Evolutionary conservation across 2,888 invertebrate species (phyloP).

Genomic region (Coremacera marginata): DNA sequence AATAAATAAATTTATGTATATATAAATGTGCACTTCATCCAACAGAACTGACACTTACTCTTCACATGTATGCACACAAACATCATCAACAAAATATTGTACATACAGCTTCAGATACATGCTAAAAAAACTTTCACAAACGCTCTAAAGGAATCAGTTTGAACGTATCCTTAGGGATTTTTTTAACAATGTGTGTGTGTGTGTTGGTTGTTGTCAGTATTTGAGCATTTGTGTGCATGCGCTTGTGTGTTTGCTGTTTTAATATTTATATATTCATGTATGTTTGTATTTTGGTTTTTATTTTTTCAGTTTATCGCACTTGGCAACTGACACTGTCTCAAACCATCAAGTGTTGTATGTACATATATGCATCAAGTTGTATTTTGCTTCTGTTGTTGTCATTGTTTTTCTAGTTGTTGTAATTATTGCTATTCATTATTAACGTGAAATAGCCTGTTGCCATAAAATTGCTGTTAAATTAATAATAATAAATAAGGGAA

Average conservation of each 20-base stretch:
- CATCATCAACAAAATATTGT: background rate
- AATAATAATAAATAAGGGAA: conserved; percentile 22
- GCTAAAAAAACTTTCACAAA: background rate
- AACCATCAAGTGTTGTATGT: conserved; percentile 18
- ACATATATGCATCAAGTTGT: background rate
- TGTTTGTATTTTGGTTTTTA: background rate
- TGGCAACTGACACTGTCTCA: background rate
- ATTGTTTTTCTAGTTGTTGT: background rate
- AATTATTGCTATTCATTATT: background rate
- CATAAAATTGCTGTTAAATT: conserved; percentile 31
- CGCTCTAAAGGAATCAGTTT: background rate
- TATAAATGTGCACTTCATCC: conserved; percentile 1
- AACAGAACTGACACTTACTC: conserved; percentile 12
- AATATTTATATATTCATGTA: background rate
- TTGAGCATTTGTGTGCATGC: background rate
- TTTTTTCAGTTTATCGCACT: background rate
- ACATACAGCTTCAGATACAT: background rate
- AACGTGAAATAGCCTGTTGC: conserved; percentile 16
- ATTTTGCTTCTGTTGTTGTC: background rate
- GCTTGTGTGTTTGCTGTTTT: background rate
- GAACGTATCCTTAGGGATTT: background rate
- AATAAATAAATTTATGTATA: conserved; percentile 28
- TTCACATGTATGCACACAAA: background rate
- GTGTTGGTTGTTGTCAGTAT: background rate
- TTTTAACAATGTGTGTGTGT: background rate